Percentiles rank a stretch among this genome's conserved stretches.
Conservation (phyloP, 2,888 invertebrate species). For the Cylloceria caligata region DNA sequence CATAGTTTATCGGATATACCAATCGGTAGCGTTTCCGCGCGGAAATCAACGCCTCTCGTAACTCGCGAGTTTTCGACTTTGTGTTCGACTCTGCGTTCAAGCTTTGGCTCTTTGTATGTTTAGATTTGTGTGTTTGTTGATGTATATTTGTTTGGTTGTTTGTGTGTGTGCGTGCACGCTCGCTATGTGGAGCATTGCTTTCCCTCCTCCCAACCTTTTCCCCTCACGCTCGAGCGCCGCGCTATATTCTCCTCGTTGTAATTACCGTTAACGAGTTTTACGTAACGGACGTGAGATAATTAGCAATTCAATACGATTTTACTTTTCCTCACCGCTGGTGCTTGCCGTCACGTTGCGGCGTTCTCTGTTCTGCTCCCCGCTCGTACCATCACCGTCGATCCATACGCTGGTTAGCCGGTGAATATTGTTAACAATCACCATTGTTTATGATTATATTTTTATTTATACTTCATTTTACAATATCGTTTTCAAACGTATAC, state of each 20-base stretch:
- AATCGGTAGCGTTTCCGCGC: constrained; percentile 37
- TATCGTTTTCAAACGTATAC: constrained; percentile 2
- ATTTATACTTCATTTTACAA: constrained; percentile 18
- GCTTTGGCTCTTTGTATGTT: constrained; percentile 34
- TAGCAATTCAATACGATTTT: constrained; percentile 70
- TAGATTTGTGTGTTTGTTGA: background rate
- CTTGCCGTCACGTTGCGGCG: constrained; percentile 25
- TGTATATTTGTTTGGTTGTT: background rate
- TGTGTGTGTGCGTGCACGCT: background rate
- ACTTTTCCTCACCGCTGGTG: constrained; percentile 65
- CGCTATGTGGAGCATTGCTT: constrained; percentile 45
- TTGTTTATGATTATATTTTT: constrained; percentile 45
- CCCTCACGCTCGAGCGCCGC: constrained; percentile 52
- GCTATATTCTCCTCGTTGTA: constrained; percentile 67
- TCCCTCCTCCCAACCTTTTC: constrained; percentile 27
- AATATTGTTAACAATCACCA: constrained; percentile 46
- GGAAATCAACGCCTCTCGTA: constrained; percentile 23
- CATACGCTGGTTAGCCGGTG: background rate
- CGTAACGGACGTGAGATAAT: constrained; percentile 70
- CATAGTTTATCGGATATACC: constrained; percentile 51
- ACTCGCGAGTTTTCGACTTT: constrained; percentile 29
- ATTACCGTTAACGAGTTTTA: constrained; percentile 71
- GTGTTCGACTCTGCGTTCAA: constrained; percentile 15
- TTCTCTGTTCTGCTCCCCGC: constrained; percentile 31
- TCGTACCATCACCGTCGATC: constrained; percentile 6